These are phyloP conservation scores for Ardeotis arabs DNA, from an alignment of 2,113 vertebrate species.

Conservation along the genomic window DNA sequence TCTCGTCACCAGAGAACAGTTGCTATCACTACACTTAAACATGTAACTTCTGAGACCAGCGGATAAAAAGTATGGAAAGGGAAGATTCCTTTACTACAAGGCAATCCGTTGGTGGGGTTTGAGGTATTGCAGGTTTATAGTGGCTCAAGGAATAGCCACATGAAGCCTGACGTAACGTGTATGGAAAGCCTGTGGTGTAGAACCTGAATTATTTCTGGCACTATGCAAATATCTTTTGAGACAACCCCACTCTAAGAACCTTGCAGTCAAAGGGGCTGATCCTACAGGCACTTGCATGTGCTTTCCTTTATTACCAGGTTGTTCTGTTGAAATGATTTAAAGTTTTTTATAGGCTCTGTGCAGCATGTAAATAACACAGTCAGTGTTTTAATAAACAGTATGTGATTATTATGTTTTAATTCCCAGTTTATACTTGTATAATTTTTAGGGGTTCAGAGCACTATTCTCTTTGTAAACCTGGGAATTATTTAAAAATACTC, in stretches of 20 bases:
- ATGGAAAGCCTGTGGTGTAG: background rate
- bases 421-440: background rate
- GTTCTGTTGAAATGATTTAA: background rate
- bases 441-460: background rate
- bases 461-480: background rate
- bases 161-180: background rate
- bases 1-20: background rate
- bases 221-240: background rate
- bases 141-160: background rate
- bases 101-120: background rate
- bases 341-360: background rate
- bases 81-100: background rate
- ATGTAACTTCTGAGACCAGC: accelerated
- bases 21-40: background rate
- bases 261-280: background rate
- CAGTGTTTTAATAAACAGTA: background rate
- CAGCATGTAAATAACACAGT: background rate
- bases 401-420: background rate
- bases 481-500: background rate
- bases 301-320: background rate
- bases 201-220: background rate
- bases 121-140: background rate
- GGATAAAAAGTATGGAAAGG: background rate
- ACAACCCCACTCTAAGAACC: background rate
- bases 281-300: background rate